A percentile compares a stretch with the other conserved stretches of the same genome.
phyloP scores from a whole-genome alignment of 2,888 invertebrate genomes.

The Argyresthia goedartella region DNA sequence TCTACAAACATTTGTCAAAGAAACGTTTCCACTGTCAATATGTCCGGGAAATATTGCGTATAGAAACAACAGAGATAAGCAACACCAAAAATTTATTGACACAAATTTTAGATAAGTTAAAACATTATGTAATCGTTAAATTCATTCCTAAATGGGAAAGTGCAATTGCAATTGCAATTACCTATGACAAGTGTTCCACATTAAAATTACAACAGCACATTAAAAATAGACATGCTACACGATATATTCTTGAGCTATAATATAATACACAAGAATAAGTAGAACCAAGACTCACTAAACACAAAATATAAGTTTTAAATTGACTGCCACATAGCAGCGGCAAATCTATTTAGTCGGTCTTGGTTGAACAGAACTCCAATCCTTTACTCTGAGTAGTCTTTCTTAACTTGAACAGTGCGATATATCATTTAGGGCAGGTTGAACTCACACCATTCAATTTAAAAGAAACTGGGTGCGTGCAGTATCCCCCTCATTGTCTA shows the following conservation, averaged over 20 bases:
- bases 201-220: too few species aligned
- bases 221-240: conserved; percentile 4
- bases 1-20: too few species aligned
- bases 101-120: too few species aligned
- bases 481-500: conserved; percentile 47
- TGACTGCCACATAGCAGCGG: conserved; percentile 35
- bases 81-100: conserved; percentile 40
- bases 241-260: conserved; percentile 11
- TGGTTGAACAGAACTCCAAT: conserved; percentile 71
- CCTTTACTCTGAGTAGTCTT: conserved; percentile 67
- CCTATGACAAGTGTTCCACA: too few species aligned
- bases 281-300: conserved; percentile 73
- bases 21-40: too few species aligned
- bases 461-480: conserved; percentile 66
- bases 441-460: conserved; percentile 68
- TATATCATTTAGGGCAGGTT: conserved; percentile 46
- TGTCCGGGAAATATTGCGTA: too few species aligned
- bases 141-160: background rate
- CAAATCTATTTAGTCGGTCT: conserved; percentile 67
- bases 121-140: background rate
- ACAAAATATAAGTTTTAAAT: conserved; percentile 42
- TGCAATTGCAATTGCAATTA: background rate
- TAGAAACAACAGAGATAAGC: conserved; percentile 24
- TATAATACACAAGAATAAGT: conserved; percentile 31
- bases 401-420: conserved; percentile 70